A percentile compares a stretch with the other conserved stretches of the same genome.
These are phyloP conservation scores for Cephus nigrinus DNA, from an alignment of 2,888 invertebrate genomes.

Conservation along the genomic window DNA sequence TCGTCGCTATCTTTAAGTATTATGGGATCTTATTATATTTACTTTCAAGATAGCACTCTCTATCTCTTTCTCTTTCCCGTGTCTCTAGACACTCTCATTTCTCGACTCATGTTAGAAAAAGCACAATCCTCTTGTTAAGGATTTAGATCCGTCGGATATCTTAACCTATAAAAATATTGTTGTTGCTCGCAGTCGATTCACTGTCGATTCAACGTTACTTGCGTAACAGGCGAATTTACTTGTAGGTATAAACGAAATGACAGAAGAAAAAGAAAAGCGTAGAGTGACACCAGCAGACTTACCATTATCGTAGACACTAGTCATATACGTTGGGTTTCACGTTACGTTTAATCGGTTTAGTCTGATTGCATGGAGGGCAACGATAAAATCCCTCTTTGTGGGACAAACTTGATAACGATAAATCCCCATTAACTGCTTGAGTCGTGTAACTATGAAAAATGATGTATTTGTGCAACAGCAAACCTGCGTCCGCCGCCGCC, in stretches of 20 bases:
- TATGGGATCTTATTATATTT: neutral
- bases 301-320: neutral
- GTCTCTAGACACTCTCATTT: neutral
- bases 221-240: neutral
- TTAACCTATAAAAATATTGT: neutral
- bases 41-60: neutral
- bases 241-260: neutral
- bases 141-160: neutral
- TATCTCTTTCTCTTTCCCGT: neutral
- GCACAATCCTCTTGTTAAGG: neutral
- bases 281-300: neutral
- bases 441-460: constrained; percentile 21
- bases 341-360: neutral
- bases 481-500: constrained; percentile 27
- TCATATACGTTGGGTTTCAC: neutral
- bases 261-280: neutral
- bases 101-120: neutral
- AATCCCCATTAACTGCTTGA: neutral
- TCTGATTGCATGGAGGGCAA: neutral
- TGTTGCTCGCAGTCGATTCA: neutral
- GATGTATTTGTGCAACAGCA: constrained; percentile 43
- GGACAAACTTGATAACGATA: neutral
- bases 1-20: neutral
- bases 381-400: neutral
- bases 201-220: neutral